Base-by-base conservation (phyloP, 2,113 vertebrate species). In the Raja brachyura region DNA sequence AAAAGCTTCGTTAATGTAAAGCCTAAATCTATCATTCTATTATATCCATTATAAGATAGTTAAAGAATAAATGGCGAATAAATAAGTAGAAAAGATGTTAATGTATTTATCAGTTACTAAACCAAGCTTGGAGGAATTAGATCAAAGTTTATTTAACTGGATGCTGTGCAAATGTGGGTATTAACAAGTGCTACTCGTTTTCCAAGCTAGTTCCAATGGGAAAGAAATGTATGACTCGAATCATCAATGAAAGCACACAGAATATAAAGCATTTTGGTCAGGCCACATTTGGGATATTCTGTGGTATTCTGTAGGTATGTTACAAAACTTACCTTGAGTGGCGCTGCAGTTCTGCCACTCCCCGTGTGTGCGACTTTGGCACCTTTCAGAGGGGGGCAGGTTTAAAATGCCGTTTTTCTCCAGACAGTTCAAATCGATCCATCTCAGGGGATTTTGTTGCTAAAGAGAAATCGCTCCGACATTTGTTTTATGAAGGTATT, bases 61-160 rank as follows among this genome's bases (percentile, higher is more conserved):
- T 61, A 61, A 56, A 5, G 81, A 56, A 86, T 61, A 86, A 86
- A 61, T 61, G 54, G 25, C 18, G 14, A 88, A 31, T 31, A 31
- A 66, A 48, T 31, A 63, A 88, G 13, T 88, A 66, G 59, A 88
- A 88, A 88, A 88, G 59, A 88, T 63, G 56, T 59, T 25, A 88
- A 31, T n/a, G 5, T 61, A 18, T 63, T 86, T 88, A 88, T 63
- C 59, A 31, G 39, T 88, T 63, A 88, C 59, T 88, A 88, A 88
- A 59, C 83, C 33, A n/a, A 88, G 83, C 5, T 88, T 88, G 83
- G 59, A 88, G 61, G 13, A 88, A 88, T 61, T 73, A 31, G 56
- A 86, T 86, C 28, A 88, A 88, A 88, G 28, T 31, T 88, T 13
- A 88, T 5, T 66, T 88, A 63, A 66, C n/a, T 88, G 83, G 59